Evolutionary conservation across 2,888 invertebrate genomes (phyloP).

Genomic region (Habroteleia sp.): DNA sequence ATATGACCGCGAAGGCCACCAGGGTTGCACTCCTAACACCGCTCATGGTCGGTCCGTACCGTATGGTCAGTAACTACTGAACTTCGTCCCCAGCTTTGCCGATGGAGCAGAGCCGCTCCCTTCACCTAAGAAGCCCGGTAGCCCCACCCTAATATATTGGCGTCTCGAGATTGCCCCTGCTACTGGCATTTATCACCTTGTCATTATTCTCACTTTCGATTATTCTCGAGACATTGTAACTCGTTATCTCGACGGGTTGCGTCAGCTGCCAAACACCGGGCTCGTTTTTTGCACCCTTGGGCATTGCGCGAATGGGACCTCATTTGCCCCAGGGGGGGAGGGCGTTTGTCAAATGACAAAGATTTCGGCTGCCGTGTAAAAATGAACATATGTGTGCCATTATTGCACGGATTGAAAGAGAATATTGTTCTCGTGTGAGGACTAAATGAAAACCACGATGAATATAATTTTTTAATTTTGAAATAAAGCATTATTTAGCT

Average conservation of each 20-base stretch:
- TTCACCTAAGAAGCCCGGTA: constrained; percentile 69
- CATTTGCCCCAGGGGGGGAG: too few species aligned
- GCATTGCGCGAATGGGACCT: too few species aligned
- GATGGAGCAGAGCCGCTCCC: constrained; percentile 70
- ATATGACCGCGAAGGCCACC: constrained; percentile 73
- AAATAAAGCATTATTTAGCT: too few species aligned
- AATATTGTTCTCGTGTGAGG: too few species aligned
- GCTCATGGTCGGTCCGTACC: constrained; percentile 69
- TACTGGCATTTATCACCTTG: constrained; percentile 56
- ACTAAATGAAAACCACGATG: too few species aligned
- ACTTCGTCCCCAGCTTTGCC: constrained; percentile 69
- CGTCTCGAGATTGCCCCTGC: constrained; percentile 59
- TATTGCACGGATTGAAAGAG: too few species aligned
- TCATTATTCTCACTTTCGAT: constrained; percentile 41
- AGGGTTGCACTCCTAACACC: constrained; percentile 72
- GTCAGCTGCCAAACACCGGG: too few species aligned
- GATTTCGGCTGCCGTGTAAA: too few species aligned
- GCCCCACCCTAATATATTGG: constrained; percentile 66
- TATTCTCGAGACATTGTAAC: constrained; percentile 11
- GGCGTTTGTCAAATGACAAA: too few species aligned
- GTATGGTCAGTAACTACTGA: constrained; percentile 77
- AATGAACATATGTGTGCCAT: too few species aligned
- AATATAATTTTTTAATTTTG: too few species aligned
- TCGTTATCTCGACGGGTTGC: constrained; percentile 4
- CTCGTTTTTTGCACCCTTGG: too few species aligned